phyloP scores from a whole-genome alignment of 2,797 vertebrate species.

The Graptemys geographica region DNA sequence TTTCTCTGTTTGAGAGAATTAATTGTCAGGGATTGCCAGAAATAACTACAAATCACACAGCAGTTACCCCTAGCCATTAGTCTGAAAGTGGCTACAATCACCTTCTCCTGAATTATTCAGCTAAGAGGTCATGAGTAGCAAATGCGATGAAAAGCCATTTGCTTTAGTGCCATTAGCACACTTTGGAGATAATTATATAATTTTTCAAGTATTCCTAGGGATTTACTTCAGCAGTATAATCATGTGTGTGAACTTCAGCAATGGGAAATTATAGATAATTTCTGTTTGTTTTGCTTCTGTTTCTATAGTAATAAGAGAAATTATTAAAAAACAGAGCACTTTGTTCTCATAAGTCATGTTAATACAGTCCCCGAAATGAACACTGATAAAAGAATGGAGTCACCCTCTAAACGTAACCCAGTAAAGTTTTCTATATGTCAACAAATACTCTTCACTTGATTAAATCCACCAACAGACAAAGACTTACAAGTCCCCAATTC shows the following conservation, averaged over 20 bases:
- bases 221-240: conserved; percentile 46
- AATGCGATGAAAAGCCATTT: conserved; percentile 52
- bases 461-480: background rate
- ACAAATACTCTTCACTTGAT: background rate
- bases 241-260: conserved; percentile 52
- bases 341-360: conserved; percentile 50
- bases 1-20: conserved; percentile 33
- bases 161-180: conserved; percentile 39
- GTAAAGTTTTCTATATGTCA: background rate
- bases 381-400: background rate
- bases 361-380: conserved; percentile 37
- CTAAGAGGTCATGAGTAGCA: conserved; percentile 48
- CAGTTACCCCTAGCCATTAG: conserved; percentile 41
- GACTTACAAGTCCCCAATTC: background rate
- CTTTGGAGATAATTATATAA: conserved; percentile 68
- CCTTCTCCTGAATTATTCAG: conserved; percentile 31
- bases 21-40: conserved; percentile 52
- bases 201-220: conserved; percentile 60
- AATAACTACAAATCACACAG: conserved; percentile 45
- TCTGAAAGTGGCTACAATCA: conserved; percentile 19
- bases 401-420: background rate
- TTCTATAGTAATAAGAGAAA: conserved; percentile 75
- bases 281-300: conserved; percentile 62
- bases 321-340: conserved; percentile 73
- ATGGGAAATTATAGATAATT: conserved; percentile 62